Base-by-base conservation (phyloP, 2,797 vertebrate species). In the Helarctos malayanus region DNA sequence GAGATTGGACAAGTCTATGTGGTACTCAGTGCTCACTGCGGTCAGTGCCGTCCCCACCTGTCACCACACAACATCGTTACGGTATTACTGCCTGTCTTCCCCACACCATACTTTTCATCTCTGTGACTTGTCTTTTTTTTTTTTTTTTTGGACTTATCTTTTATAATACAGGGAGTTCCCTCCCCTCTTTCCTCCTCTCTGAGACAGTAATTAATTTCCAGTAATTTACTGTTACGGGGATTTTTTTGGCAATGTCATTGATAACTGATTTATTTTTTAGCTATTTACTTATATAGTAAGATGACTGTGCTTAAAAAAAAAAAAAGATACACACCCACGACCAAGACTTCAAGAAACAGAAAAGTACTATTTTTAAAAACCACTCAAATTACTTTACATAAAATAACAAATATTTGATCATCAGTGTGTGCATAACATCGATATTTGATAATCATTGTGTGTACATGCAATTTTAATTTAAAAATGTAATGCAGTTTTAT, bases 261-360 rank as follows among this genome's bases (percentile, higher is more conserved):
- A 59, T 49, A 9, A 27, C 57, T 49, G 29, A 57, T 81, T 68
- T 93, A n/a, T 63, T 79, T 93, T 71, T 57, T 47, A 88, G 23
- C 16, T 73, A 21, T 68, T 71, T 78, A 47, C 52, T 94, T 88
- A 92, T 59, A 57, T 9, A 59, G 52, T 65, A 91, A 78, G 75
- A 79, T 52, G 27, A 52, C 3, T 65, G 29, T 45, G 15, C 54
- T 88, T 69, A 32, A 15, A 27, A 56, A 35, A 59, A 75, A 71
- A n/a, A 80, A 80, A 56, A 80, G 41, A 45, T 41, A 32, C 9
- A 35, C n/a, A 75, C 49, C 16, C 41, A 84, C 71, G 38, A 85
- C 19, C 41, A 93, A 79, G 45, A 76, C 94, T 57, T 79, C 41
- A 88, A 92, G 38, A 68, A 63, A 52, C 3, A 86, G n/a, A 29